Conservation (phyloP, 2,113 vertebrate genomes). For the Hyperoodon ampullatus region DNA sequence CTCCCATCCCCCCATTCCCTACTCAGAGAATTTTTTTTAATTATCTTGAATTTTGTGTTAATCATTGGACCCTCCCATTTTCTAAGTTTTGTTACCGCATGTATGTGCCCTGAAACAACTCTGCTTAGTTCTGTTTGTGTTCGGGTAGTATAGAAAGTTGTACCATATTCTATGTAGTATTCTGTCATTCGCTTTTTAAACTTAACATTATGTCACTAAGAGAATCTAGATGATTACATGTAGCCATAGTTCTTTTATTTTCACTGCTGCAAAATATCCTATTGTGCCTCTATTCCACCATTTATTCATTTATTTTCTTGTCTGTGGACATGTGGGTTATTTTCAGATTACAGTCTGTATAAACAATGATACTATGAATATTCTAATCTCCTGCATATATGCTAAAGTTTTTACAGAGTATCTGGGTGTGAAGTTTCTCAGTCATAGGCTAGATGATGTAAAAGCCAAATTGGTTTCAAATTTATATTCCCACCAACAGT, state of each 20-base stretch:
- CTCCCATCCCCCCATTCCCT: background rate
- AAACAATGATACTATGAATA: background rate
- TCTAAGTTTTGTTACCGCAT: background rate
- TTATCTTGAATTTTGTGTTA: background rate
- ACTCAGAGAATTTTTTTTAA: background rate
- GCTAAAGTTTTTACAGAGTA: background rate
- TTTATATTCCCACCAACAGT: background rate
- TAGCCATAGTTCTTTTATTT: background rate
- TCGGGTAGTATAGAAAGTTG: background rate
- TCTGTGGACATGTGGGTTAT: background rate
- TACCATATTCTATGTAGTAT: background rate
- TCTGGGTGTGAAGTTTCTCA: background rate
- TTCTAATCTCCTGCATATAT: background rate
- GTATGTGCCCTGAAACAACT: background rate
- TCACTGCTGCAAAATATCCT: background rate
- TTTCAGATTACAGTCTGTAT: background rate
- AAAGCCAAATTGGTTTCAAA: background rate
- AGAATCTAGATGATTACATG: background rate
- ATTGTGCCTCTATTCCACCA: background rate
- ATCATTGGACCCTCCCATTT: background rate
- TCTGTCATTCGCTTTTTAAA: background rate
- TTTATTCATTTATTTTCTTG: background rate
- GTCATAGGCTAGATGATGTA: background rate
- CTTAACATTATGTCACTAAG: background rate
- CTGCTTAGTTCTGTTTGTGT: background rate